phyloP scores from a whole-genome alignment of 37 sponge, comb jelly and placozoan genomes.

The Agelas oroides region DNA sequence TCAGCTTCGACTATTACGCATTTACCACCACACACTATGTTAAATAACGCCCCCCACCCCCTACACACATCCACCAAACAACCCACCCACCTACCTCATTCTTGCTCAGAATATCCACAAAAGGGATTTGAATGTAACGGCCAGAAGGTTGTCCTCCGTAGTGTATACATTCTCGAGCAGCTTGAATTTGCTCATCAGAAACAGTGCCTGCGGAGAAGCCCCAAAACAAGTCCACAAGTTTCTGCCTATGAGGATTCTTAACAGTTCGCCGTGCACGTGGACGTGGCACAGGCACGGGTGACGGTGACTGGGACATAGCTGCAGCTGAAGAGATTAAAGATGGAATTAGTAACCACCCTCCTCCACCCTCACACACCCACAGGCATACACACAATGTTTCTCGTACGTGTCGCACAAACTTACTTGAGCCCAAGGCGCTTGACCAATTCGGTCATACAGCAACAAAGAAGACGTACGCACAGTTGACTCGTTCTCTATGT shows the following conservation, averaged over 20 bases:
- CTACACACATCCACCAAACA: not conserved
- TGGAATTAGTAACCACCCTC: too few relatives aligned
- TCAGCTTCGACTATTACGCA: too few relatives aligned
- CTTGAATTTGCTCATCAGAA: constrained; percentile 2
- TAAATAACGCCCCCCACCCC: too few relatives aligned
- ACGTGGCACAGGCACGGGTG: not conserved
- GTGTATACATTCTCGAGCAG: constrained; percentile 27
- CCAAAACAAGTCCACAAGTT: constrained; percentile 21
- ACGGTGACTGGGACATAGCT: not conserved
- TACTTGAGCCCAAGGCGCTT: too few relatives aligned
- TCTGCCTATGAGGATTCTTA: not conserved
- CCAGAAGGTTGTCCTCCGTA: not conserved
- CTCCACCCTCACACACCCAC: too few relatives aligned
- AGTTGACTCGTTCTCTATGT: too few relatives aligned
- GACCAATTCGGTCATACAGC: too few relatives aligned
- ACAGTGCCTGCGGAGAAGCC: constrained; percentile 17
- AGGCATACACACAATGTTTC: too few relatives aligned
- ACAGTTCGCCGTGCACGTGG: not conserved
- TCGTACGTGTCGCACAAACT: too few relatives aligned
- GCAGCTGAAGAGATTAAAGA: not conserved
- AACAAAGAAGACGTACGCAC: too few relatives aligned
- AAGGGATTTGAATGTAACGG: not conserved
- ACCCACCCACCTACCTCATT: constrained; percentile 37
- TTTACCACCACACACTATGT: too few relatives aligned
- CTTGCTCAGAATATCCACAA: not conserved